Evolutionary conservation across 37 sponge, comb jelly and placozoan genomes (phyloP), one percentile per base, ranked within the genome.

Genomic region (Halisarca cf. caerulea): DNA sequence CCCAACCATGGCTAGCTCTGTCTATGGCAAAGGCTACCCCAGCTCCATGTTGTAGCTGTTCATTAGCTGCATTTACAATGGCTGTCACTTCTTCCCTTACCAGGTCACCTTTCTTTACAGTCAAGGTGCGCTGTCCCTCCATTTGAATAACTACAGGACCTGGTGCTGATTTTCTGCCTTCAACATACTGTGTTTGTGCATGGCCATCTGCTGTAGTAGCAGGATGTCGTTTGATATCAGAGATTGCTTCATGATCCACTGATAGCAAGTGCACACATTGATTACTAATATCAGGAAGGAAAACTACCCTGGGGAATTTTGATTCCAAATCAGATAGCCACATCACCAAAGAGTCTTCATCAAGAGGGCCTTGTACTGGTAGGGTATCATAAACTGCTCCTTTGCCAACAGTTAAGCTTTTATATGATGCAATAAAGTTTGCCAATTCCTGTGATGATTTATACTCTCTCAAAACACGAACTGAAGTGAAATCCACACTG

Each of bases 61-160:
- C 57, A 81, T 93, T 93, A 3, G 94, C 94, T 40, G 94, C 90
- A 81, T 89, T 93, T 24, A 93, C 94, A 37, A 93, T 90, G 2
- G 78, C 80, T 42, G 78, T 84, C 4, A 81, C 88, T 17, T 93
- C 21, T 36, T 93, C 90, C 36, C 81, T 53, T 17, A 84, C 80
- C 1, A 93, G 79, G 79, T 87, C 59, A n/a, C 66, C 90, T 54
- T 80, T 72, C 80, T 87, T 89, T 8, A 93, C 79, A 25, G 88
- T 84, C 9, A 93, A 75, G 51, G 51, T 14, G 51, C 51, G 51
- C 6, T 47, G n/a, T n/a, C n/a, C n/a, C n/a, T n/a, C n/a, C n/a
- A n/a, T n/a, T n/a, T n/a, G n/a, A n/a, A n/a, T n/a, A n/a, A n/a
- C n/a, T n/a, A n/a, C n/a, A n/a, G n/a, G n/a, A n/a, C n/a, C n/a